These are phyloP conservation scores for Porites lutea DNA, from an alignment of 64 coral and sea anemone species.

Conservation along the genomic window DNA sequence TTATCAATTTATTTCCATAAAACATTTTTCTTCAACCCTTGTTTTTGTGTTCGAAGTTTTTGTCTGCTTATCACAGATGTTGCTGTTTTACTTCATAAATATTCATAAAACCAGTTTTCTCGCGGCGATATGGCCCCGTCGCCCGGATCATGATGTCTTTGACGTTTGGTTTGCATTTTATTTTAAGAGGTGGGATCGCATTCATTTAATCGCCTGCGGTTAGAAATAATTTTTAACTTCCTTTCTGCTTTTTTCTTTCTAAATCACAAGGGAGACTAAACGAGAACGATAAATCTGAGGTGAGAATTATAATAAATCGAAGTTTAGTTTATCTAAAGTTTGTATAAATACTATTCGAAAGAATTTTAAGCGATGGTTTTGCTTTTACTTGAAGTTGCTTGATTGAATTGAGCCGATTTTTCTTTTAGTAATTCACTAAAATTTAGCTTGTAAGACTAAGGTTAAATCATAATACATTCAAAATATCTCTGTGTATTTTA, in stretches of 20 bases:
- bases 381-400: neutral
- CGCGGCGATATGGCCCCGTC: neutral
- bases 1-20: neutral
- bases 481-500: neutral
- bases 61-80: neutral
- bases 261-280: neutral
- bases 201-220: neutral
- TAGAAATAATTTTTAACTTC: constrained; percentile 2
- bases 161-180: constrained; percentile 37
- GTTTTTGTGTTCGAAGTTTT: too few relatives aligned
- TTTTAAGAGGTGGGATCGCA: constrained; percentile 15
- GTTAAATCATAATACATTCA: neutral
- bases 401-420: neutral
- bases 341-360: neutral
- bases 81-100: neutral
- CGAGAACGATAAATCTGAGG: constrained; percentile 7
- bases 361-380: neutral
- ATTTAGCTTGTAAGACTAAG: neutral
- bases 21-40: neutral
- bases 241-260: neutral
- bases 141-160: constrained; percentile 11
- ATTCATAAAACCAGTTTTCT: neutral
- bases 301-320: constrained; percentile 16
- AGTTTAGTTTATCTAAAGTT: neutral
- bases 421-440: too few relatives aligned